These are phyloP conservation scores for Cydia splendana DNA, from an alignment of 1,140 invertebrate species.

Conservation along the genomic window DNA sequence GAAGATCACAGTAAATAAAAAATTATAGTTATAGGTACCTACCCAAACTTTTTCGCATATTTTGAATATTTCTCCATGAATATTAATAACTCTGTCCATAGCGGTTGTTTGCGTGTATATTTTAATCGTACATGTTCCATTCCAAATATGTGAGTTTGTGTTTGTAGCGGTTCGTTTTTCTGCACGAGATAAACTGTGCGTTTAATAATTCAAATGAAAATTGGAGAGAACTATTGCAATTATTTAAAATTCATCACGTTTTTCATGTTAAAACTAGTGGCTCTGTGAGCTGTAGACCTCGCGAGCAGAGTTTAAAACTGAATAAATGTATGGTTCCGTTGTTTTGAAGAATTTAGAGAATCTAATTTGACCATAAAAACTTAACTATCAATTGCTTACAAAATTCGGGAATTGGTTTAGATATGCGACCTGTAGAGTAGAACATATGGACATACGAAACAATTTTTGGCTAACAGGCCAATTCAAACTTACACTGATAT, in stretches of 20 bases:
- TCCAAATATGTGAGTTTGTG: neutral
- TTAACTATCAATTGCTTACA: no score
- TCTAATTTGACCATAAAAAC: no score
- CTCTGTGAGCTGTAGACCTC: no score
- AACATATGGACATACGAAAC: no score
- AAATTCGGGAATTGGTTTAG: no score
- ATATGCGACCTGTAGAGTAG: no score
- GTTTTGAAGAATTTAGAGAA: no score
- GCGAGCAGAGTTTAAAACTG: no score
- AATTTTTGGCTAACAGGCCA: no score
- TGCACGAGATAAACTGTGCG: neutral
- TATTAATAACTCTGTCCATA: neutral
- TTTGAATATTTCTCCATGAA: constrained; percentile 6
- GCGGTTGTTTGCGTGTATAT: neutral
- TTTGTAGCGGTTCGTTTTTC: neutral
- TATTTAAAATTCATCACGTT: neutral
- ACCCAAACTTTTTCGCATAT: neutral
- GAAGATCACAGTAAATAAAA: neutral
- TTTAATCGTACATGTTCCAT: neutral
- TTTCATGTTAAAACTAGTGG: neutral
- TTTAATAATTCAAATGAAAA: neutral
- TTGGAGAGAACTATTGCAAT: neutral
- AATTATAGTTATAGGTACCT: neutral
- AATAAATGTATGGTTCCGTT: no score
- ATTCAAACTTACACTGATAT: no score